Conservation (phyloP, 2,113 vertebrate genomes). For the Romanogobio albipinnatus region DNA sequence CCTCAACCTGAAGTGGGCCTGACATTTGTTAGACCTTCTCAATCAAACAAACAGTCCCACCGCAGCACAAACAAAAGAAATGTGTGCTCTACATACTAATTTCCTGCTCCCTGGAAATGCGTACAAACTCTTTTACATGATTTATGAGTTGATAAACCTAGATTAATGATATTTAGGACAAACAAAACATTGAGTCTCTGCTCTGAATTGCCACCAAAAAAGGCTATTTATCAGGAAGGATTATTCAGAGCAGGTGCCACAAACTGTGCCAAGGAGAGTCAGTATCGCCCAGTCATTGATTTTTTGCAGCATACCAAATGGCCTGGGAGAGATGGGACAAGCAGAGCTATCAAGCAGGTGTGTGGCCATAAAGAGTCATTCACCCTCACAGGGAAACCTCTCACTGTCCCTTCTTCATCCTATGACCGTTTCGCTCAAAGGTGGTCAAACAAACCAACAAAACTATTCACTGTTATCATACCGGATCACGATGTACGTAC, state of each 20-base stretch:
- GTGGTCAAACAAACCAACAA: not conserved
- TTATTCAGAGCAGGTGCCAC: constrained; percentile 69
- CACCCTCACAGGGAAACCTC: constrained; percentile 52
- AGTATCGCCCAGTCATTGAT: constrained; percentile 56
- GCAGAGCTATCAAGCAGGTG: constrained; percentile 72
- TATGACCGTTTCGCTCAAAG: constrained; percentile 51
- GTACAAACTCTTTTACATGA: not conserved
- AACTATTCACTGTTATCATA: not conserved
- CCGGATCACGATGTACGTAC: not conserved
- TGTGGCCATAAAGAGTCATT: constrained; percentile 74
- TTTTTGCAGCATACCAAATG: constrained; percentile 76
- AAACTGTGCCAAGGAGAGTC: constrained; percentile 62
- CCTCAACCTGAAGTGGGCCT: not conserved
- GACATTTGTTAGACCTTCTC: constrained; percentile 27
- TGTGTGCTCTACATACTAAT: constrained; percentile 34
- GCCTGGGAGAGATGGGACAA: constrained; percentile 25
- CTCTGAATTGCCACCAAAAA: constrained; percentile 3
- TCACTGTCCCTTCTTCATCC: constrained; percentile 40
- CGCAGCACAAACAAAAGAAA: constrained; percentile 5
- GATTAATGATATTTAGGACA: constrained; percentile 12
- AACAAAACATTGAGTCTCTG: not conserved
- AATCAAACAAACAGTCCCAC: not conserved
- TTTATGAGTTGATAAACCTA: constrained; percentile 47
- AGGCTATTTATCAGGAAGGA: constrained; percentile 55
- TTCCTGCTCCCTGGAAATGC: constrained; percentile 5